Conservation (phyloP, 2,888 invertebrate genomes). For the Helicoverpa assulta region DNA sequence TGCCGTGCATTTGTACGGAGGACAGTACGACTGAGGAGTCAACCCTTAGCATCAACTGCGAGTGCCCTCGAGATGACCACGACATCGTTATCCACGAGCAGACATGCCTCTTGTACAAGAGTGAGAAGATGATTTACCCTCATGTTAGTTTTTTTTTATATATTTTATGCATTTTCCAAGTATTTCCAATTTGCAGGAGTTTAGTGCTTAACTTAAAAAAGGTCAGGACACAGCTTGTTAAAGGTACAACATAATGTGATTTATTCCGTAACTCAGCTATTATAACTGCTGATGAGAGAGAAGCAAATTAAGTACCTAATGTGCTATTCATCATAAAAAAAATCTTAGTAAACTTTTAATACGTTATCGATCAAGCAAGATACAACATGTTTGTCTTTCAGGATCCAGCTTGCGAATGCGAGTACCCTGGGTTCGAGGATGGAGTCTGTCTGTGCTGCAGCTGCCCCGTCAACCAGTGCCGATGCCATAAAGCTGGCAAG, state of each 20-base stretch:
- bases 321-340: no score
- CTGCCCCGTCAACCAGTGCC: slow-evolving; percentile 74
- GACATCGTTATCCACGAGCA: slow-evolving; percentile 78
- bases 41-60: slow-evolving; percentile 67
- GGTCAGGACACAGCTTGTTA: no score
- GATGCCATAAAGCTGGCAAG: slow-evolving; percentile 76
- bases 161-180: not conserved
- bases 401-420: slow-evolving; percentile 74
- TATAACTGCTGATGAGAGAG: no score
- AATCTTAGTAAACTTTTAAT: no score
- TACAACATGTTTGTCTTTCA: slow-evolving; percentile 32
- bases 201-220: no score
- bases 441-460: slow-evolving; percentile 76
- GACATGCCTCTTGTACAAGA: slow-evolving; percentile 77
- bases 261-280: no score
- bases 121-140: slow-evolving; percentile 77
- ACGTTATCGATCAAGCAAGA: no score
- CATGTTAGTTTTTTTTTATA: slow-evolving; percentile 67
- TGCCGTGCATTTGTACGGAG: slow-evolving; percentile 72
- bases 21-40: slow-evolving; percentile 61
- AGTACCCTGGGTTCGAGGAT: slow-evolving; percentile 64
- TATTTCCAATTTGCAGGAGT: no score
- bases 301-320: no score
- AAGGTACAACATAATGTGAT: no score
- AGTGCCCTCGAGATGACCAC: slow-evolving; percentile 78